Conservation (phyloP, 2,113 vertebrate species). For the Scartelaos histophorus region DNA sequence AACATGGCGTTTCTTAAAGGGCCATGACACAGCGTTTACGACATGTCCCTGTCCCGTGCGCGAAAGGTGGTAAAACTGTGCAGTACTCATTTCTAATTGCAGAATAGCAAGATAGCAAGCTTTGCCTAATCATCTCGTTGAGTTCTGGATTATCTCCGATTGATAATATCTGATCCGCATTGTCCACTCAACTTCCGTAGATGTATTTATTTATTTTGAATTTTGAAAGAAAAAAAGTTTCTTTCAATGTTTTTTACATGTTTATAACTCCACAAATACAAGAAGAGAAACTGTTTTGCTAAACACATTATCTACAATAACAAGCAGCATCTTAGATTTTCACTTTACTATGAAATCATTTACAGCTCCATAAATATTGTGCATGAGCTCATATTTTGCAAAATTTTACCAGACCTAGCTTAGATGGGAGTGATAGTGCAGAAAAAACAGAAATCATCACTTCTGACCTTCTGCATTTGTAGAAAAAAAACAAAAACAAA, state of each 20-base stretch:
- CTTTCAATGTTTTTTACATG: conserved; percentile 15
- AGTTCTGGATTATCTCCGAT: no score
- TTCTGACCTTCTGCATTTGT: not conserved
- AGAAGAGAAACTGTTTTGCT: conserved; percentile 11
- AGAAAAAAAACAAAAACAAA: not conserved
- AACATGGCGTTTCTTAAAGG: conserved; percentile 87
- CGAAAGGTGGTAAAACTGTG: not conserved
- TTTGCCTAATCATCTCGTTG: no score
- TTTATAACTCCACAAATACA: conserved; percentile 26
- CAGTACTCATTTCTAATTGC: not conserved
- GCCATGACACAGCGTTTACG: conserved; percentile 63
- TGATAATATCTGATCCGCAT: no score
- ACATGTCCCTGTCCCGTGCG: conserved; percentile 51
- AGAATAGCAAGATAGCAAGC: no score
- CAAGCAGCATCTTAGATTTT: conserved; percentile 5
- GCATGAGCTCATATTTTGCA: not conserved
- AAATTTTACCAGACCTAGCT: not conserved
- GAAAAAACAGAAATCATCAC: not conserved
- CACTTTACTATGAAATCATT: not conserved
- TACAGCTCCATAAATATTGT: not conserved
- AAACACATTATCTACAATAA: conserved; percentile 12
- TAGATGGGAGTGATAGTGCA: not conserved
- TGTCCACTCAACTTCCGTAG: no score
- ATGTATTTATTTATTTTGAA: not conserved
- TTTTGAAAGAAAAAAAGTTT: not conserved